Conservation (phyloP, 2,113 vertebrate species). For the Phrynosoma platyrhinos region DNA sequence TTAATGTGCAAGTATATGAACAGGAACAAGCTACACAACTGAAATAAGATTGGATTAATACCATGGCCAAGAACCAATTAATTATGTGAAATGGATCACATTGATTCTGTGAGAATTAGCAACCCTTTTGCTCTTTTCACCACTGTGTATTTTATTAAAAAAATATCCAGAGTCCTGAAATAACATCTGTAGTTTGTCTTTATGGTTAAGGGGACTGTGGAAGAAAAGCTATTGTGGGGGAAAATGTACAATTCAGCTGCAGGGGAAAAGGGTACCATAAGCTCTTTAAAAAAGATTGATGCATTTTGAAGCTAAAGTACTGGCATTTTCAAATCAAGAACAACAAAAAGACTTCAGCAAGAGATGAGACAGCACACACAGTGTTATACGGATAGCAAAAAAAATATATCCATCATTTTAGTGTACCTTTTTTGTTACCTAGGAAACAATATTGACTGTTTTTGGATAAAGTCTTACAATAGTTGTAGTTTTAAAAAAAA, state of each 20-base stretch:
- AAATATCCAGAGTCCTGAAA: too few species aligned
- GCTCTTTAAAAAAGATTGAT: background rate
- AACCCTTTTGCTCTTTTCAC: too few species aligned
- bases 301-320: background rate
- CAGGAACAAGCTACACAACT: background rate
- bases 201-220: too few species aligned
- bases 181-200: too few species aligned
- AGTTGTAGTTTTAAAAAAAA: background rate
- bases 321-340: background rate
- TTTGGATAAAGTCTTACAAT: background rate
- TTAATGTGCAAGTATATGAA: background rate
- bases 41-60: background rate
- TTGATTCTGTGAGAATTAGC: too few species aligned
- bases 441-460: background rate
- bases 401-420: background rate
- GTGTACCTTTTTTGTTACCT: background rate
- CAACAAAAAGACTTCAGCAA: background rate
- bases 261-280: too few species aligned
- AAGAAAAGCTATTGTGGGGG: too few species aligned
- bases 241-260: too few species aligned
- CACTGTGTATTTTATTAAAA: too few species aligned
- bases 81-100: background rate
- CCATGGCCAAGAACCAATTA: background rate
- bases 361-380: background rate
- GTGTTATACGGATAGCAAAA: background rate